Conservation (phyloP, 1,140 invertebrate species). For the Danaus plexippus region DNA sequence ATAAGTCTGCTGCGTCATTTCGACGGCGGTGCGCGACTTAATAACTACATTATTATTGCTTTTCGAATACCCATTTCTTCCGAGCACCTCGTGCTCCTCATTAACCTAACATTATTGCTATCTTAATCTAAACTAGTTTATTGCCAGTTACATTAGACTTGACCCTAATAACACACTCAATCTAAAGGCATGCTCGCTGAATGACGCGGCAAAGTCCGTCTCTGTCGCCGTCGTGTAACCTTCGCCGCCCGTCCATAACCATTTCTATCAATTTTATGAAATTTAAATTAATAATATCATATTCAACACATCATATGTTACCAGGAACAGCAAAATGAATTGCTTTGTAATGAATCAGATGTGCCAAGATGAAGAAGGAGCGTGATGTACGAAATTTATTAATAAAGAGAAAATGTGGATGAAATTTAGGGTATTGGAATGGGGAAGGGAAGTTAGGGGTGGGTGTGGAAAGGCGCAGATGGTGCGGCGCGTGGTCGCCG, state of each 20-base stretch:
- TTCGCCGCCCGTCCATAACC: slow-evolving; percentile 32
- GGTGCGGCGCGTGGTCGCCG: slow-evolving; percentile 37
- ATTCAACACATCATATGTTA: too few relatives aligned
- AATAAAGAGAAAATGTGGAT: too few relatives aligned
- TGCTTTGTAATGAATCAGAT: too few relatives aligned
- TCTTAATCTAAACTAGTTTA: slow-evolving; percentile 59
- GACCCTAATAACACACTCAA: slow-evolving; percentile 54
- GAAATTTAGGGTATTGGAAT: neutral
- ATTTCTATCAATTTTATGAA: slow-evolving; percentile 13
- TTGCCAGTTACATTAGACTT: slow-evolving; percentile 62
- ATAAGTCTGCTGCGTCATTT: slow-evolving; percentile 53
- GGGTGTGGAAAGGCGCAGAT: slow-evolving; percentile 29
- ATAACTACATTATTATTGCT: slow-evolving; percentile 69
- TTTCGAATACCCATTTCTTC: slow-evolving; percentile 68
- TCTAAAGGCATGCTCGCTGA: slow-evolving; percentile 58
- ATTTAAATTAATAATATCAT: neutral
- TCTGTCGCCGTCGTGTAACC: slow-evolving; percentile 30
- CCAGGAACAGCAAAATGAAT: too few relatives aligned
- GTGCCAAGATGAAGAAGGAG: too few relatives aligned
- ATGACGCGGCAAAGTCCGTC: slow-evolving; percentile 43
- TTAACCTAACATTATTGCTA: slow-evolving; percentile 50
- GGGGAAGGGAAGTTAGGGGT: slow-evolving; percentile 1
- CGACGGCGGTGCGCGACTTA: slow-evolving; percentile 64
- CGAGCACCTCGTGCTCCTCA: slow-evolving; percentile 61
- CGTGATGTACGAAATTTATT: too few relatives aligned